Evolutionary conservation across 2,113 vertebrate genomes (phyloP).

Genomic region (Okapia johnstoni): DNA sequence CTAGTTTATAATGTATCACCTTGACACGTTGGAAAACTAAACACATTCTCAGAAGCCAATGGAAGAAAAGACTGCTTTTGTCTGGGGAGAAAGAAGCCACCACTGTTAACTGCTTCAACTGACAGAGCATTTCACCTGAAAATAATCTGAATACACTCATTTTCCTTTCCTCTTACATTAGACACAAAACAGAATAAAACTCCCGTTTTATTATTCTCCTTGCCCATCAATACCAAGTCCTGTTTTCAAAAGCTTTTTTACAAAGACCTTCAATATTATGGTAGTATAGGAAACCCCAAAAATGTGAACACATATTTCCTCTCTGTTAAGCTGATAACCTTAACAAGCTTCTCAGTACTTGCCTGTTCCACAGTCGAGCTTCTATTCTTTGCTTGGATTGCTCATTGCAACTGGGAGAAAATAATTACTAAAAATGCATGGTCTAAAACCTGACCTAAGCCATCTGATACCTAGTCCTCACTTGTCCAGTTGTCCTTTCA

Average conservation of each 20-base stretch:
- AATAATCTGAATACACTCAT: slow-evolving; percentile 32
- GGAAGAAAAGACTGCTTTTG: slow-evolving; percentile 45
- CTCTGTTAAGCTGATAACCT: background rate
- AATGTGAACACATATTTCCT: background rate
- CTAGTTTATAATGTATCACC: slow-evolving; percentile 84
- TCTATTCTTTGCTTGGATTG: background rate
- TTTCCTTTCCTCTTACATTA: background rate
- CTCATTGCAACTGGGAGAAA: background rate
- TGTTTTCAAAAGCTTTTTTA: background rate
- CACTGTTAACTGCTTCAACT: background rate
- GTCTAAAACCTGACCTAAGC: background rate
- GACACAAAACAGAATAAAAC: slow-evolving; percentile 24
- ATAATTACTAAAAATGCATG: background rate
- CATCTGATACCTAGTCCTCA: background rate
- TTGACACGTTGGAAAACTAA: slow-evolving; percentile 81
- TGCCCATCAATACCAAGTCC: background rate
- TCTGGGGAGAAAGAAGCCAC: slow-evolving; percentile 44
- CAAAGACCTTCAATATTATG: background rate
- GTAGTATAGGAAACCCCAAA: background rate
- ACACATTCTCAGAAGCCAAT: slow-evolving; percentile 34
- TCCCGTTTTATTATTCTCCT: slow-evolving; percentile 30
- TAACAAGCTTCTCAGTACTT: background rate
- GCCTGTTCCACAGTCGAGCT: background rate
- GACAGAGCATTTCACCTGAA: slow-evolving; percentile 51
- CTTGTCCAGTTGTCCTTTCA: background rate